Conservation (phyloP, 2,113 vertebrate genomes). For the Bettongia penicillata region DNA sequence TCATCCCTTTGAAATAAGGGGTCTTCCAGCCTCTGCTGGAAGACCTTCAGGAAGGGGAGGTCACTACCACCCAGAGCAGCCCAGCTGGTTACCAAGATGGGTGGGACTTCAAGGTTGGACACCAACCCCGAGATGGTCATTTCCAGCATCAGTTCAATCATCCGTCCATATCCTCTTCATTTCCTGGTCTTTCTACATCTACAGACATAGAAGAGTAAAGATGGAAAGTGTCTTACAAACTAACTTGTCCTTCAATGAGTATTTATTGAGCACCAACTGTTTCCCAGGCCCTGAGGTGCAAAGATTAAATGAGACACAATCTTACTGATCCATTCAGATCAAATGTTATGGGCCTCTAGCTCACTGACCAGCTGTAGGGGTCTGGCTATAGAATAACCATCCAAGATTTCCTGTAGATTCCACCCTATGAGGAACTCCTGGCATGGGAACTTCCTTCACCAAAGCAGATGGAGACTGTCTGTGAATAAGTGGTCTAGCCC, state of each 20-base stretch:
- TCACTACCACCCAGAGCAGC: too few relatives aligned
- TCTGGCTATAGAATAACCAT: neutral
- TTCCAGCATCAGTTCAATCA: too few relatives aligned
- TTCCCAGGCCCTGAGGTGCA: too few relatives aligned
- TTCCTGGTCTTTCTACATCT: too few relatives aligned
- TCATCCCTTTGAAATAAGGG: constrained; percentile 51
- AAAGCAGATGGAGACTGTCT: neutral
- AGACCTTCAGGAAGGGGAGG: neutral
- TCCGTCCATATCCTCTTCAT: too few relatives aligned
- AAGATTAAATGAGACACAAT: neutral
- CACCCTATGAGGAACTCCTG: neutral
- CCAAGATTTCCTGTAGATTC: neutral
- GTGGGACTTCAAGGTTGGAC: too few relatives aligned
- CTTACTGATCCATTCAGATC: neutral
- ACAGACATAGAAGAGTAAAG: too few relatives aligned
- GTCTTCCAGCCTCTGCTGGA: too few relatives aligned
- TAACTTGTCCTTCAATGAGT: neutral
- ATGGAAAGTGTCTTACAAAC: too few relatives aligned
- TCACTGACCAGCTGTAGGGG: neutral
- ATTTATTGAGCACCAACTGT: too few relatives aligned
- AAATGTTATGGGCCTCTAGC: neutral
- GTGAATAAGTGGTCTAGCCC: neutral
- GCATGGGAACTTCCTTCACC: neutral
- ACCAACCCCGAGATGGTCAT: too few relatives aligned
- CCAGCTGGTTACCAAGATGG: too few relatives aligned